phyloP scores from a whole-genome alignment of 2,888 invertebrate genomes.

The Nomada flava region DNA sequence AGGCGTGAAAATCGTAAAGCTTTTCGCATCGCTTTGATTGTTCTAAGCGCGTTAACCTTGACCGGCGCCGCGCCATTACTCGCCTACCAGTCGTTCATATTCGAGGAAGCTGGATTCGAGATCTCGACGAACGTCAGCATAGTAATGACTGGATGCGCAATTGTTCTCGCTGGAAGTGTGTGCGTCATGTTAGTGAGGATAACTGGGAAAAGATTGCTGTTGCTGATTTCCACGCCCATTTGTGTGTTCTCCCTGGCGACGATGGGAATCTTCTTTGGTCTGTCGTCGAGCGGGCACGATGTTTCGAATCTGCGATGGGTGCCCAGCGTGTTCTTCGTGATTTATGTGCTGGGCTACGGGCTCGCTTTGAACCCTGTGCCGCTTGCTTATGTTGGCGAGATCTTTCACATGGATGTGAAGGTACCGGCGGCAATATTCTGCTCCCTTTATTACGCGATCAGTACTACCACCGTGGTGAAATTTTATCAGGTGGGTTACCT shows the following conservation, averaged over 20 bases:
- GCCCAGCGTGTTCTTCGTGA: slow-evolving; percentile 78
- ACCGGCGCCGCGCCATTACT: slow-evolving; percentile 80
- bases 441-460: slow-evolving; percentile 79
- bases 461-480: slow-evolving; percentile 76
- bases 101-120: slow-evolving; percentile 76
- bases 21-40: slow-evolving; percentile 77
- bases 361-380: slow-evolving; percentile 81
- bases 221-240: slow-evolving; percentile 76
- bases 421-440: slow-evolving; percentile 79
- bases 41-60: slow-evolving; percentile 77
- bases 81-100: slow-evolving; percentile 81
- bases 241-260: slow-evolving; percentile 73
- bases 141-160: slow-evolving; percentile 76
- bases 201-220: slow-evolving; percentile 78
- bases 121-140: slow-evolving; percentile 78
- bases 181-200: slow-evolving; percentile 79
- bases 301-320: slow-evolving; percentile 77
- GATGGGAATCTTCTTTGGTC: slow-evolving; percentile 78
- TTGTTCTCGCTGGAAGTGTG: slow-evolving; percentile 77
- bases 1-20: slow-evolving; percentile 74
- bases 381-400: slow-evolving; percentile 81
- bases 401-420: slow-evolving; percentile 81
- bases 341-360: slow-evolving; percentile 79
- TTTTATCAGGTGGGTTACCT: slow-evolving; percentile 79
- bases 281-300: slow-evolving; percentile 71